Conservation (phyloP, 2,888 invertebrate species). For the Hydropsyche betteni region DNA sequence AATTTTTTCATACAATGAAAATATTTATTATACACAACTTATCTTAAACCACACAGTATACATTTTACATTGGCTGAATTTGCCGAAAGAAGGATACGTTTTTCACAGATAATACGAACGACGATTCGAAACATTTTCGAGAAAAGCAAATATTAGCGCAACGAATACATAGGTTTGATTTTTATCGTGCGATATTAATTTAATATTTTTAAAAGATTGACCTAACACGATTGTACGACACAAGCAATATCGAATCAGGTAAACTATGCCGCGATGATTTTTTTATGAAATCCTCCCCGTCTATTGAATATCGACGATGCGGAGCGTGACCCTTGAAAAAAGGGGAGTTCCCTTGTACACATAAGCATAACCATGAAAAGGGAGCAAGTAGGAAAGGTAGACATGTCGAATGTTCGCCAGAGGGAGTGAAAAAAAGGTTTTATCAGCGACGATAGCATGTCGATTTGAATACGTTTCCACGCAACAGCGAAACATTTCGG, state of each 20-base stretch:
- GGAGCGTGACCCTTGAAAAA: neutral
- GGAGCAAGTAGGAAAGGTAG: constrained; percentile 30
- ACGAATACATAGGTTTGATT: too few species aligned
- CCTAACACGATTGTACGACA: neutral
- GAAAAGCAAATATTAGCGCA: too few species aligned
- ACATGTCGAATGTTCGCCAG: neutral
- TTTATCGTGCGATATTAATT: neutral
- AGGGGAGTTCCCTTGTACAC: constrained; percentile 8
- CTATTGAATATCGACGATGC: constrained; percentile 43
- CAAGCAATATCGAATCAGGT: neutral
- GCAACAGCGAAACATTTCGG: constrained; percentile 43
- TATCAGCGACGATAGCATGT: constrained; percentile 47
- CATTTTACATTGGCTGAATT: too few species aligned
- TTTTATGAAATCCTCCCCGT: constrained; percentile 45
- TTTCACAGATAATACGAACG: too few species aligned
- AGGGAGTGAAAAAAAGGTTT: constrained; percentile 45
- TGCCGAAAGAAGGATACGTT: too few species aligned
- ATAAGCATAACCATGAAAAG: too few species aligned
- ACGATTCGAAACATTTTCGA: too few species aligned
- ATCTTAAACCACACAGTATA: too few species aligned
- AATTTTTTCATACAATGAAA: too few species aligned
- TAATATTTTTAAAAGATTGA: neutral
- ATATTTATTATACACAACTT: too few species aligned
- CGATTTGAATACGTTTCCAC: constrained; percentile 46
- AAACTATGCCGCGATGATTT: constrained; percentile 39